Base-by-base conservation (phyloP, 1,140 invertebrate genomes). In the Odontomachus brunneus region DNA sequence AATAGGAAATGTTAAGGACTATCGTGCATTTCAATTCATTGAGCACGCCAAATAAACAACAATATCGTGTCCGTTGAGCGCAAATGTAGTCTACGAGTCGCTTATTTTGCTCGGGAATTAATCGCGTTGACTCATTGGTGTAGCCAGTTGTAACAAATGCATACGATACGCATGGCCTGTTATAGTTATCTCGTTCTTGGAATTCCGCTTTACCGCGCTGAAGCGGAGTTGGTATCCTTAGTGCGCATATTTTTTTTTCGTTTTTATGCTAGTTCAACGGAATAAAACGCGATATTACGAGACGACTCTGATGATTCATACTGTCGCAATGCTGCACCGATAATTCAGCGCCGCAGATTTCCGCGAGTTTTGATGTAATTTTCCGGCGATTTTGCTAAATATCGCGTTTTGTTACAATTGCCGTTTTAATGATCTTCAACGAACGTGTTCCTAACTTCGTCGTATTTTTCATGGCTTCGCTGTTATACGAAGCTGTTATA, bases 91-190 rank as follows among this genome's bases (percentile, higher is more conserved):
- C 67, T 72, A 71, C 38, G 14, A 48, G 26, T 51, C 11, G 66
- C n/a, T 74, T 71, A 55, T 86, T 69, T 53, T 38, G 9, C 29
- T 49, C 14, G 69, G n/a, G 55, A 57, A 51, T 72, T 69, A 84
- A 81, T 84, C 53, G 29, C 51, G 11, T 57, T 73, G 53, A 51
- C 49, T 55, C 51, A 81, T 60, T 75, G 44, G 51, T 14, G n/a
- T 53, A 85, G 83, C 76, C 59, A 87, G 83, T 87, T 76, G 55
- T 76, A 85, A 76, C 29, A 59, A 55, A 48, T 48, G 19, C 26
- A 49, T 17, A 55, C 59, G 60, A 84, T 78, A 71, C 76, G 55
- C 63, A 29, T 19, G n/a, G 63, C 29, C 63, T 82, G 67, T 75
- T 62, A 26, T 71, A 76, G 83, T 85, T 76, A 76, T 82, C 44